Conservation (phyloP, 2,113 vertebrate species). For the Coryphaenoides rupestris region DNA sequence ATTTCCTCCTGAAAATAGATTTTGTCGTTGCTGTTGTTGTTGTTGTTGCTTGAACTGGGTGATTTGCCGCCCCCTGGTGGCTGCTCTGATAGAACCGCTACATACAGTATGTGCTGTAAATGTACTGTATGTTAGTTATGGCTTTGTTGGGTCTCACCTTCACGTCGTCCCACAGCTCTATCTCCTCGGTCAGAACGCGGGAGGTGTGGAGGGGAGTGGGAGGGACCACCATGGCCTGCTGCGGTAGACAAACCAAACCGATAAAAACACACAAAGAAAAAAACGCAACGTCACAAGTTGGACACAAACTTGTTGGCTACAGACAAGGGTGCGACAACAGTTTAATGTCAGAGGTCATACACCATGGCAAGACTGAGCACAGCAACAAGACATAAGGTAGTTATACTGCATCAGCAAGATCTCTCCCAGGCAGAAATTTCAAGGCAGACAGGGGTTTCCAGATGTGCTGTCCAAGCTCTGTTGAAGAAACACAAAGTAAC, state of each 20-base stretch:
- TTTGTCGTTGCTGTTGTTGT: background rate
- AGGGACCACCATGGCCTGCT: slow-evolving; percentile 92
- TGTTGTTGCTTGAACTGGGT: background rate
- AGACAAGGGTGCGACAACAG: no score
- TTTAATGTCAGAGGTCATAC: no score
- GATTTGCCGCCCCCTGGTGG: slow-evolving; percentile 42
- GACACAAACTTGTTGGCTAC: background rate
- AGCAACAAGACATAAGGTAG: no score
- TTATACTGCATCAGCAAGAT: no score
- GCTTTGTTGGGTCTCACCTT: slow-evolving; percentile 75
- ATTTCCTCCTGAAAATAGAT: slow-evolving; percentile 54
- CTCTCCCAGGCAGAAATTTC: no score
- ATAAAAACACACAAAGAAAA: slow-evolving; percentile 7
- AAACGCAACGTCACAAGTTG: background rate
- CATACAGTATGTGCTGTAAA: background rate
- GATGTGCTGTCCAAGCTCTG: no score
- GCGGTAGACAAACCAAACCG: background rate
- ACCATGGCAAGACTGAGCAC: no score
- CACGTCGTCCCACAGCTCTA: slow-evolving; percentile 94
- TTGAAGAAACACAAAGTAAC: no score
- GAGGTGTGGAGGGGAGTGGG: slow-evolving; percentile 92
- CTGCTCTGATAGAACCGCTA: background rate
- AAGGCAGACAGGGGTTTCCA: no score
- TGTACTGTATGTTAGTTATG: no score
- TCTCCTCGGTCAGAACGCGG: slow-evolving; percentile 89